These are phyloP conservation scores for Mesoclemmys tuberculata DNA, from an alignment of 2,113 vertebrate species.

Conservation along the genomic window DNA sequence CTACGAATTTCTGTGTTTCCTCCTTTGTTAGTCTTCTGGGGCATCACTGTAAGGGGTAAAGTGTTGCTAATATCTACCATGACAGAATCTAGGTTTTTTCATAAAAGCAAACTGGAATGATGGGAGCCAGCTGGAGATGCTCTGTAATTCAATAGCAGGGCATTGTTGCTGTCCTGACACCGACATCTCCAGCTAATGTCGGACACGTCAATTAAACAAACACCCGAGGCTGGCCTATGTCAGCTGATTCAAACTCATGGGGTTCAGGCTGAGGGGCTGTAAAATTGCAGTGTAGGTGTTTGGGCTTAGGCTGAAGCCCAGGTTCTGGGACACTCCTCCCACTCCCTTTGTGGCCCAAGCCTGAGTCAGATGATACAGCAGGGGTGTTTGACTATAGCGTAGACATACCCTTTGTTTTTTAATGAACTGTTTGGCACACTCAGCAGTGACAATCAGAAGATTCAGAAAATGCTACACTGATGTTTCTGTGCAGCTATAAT, in stretches of 20 bases:
- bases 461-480: background rate
- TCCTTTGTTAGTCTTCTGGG: background rate
- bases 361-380: background rate
- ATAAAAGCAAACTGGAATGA: background rate
- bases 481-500: background rate
- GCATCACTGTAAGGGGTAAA: background rate
- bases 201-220: background rate
- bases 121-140: background rate
- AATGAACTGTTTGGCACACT: slow-evolving; percentile 7
- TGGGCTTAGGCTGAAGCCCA: background rate
- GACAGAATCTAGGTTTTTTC: background rate
- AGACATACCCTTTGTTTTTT: background rate
- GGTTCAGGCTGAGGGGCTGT: background rate
- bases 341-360: background rate
- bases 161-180: background rate
- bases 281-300: background rate
- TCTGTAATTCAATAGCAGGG: slow-evolving; percentile 2
- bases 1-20: background rate
- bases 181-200: background rate
- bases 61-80: background rate
- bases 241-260: background rate
- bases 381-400: too few species aligned
- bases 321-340: background rate
- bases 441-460: slow-evolving; percentile 29
- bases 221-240: background rate